Percentiles rank a stretch among this genome's conserved stretches.
These are phyloP conservation scores for Patella caerulea DNA, from an alignment of 2,888 invertebrate genomes.

Conservation along the genomic window DNA sequence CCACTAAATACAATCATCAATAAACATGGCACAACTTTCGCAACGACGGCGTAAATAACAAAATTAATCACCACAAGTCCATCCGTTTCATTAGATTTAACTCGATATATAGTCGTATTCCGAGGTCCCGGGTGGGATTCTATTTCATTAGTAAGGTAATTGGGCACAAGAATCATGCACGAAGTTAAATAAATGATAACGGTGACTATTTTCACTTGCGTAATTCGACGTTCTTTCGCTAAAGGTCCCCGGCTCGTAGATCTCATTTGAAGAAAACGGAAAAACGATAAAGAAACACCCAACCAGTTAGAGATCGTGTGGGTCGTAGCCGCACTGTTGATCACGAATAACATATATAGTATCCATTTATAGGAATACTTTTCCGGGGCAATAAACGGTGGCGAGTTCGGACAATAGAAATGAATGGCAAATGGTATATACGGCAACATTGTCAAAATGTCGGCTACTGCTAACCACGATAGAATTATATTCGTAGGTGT, in stretches of 20 bases:
- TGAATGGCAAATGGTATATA: conserved; percentile 92
- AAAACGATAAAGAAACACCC: conserved; percentile 91
- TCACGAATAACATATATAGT: conserved; percentile 79
- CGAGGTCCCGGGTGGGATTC: conserved; percentile 35
- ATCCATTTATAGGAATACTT: conserved; percentile 68
- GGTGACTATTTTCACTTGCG: conserved; percentile 48
- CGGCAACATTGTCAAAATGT: conserved; percentile 89
- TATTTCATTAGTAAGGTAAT: conserved; percentile 85
- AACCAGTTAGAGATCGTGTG: conserved; percentile 94
- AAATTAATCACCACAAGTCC: conserved; percentile 53
- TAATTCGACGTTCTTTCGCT: conserved; percentile 50
- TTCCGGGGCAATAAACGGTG: conserved; percentile 46
- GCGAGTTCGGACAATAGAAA: conserved; percentile 60
- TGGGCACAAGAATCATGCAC: conserved; percentile 85
- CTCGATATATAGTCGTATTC: conserved; percentile 46
- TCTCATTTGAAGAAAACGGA: conserved; percentile 79
- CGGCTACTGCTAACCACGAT: conserved; percentile 87
- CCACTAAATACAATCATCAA: conserved; percentile 80
- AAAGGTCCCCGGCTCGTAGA: conserved; percentile 54
- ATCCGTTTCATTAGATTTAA: conserved; percentile 52
- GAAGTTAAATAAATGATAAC: conserved; percentile 87
- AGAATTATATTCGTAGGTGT: conserved; percentile 92
- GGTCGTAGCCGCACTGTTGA: conserved; percentile 88
- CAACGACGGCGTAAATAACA: conserved; percentile 80
- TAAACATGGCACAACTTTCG: conserved; percentile 91